Evolutionary conservation across 2,888 invertebrate species (phyloP).

Genomic region (Rhimphoctona megacephalus): DNA sequence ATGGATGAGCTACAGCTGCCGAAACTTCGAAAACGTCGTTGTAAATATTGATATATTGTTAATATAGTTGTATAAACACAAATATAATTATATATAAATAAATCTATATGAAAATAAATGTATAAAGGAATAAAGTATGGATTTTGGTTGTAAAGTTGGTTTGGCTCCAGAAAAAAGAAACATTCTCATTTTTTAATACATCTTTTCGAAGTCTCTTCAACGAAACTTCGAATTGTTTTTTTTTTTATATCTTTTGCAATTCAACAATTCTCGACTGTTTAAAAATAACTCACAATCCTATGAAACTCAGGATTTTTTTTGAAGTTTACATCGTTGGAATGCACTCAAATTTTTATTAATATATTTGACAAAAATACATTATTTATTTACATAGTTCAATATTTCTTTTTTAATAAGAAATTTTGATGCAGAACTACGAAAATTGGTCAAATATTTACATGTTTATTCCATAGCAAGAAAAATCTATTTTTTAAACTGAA

Average conservation of each 20-base stretch:
- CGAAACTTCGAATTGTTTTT: constrained; percentile 30
- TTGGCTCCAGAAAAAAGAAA: constrained; percentile 9
- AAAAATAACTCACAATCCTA: constrained; percentile 45
- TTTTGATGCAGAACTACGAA: background rate
- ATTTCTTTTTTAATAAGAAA: background rate
- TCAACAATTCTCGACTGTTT: constrained; percentile 49
- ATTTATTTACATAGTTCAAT: background rate
- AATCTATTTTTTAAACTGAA: background rate
- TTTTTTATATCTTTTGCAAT: constrained; percentile 31
- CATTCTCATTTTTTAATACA: background rate
- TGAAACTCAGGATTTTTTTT: constrained; percentile 4
- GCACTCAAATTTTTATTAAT: background rate
- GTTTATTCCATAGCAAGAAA: background rate
- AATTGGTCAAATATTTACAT: background rate
- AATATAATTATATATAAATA: constrained; percentile 48
- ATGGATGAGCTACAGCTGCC: constrained; percentile 56
- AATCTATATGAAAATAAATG: constrained; percentile 33
- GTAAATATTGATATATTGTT: constrained; percentile 71
- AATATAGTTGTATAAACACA: constrained; percentile 67
- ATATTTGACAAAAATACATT: no score
- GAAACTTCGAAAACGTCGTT: constrained; percentile 62
- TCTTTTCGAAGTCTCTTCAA: constrained; percentile 20
- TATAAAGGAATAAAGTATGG: constrained; percentile 62
- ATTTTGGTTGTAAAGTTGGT: constrained; percentile 51
- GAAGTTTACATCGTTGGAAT: background rate